Conservation (phyloP, 53 echinoderm and acorn worm species). For the Actinopyga echinites region DNA sequence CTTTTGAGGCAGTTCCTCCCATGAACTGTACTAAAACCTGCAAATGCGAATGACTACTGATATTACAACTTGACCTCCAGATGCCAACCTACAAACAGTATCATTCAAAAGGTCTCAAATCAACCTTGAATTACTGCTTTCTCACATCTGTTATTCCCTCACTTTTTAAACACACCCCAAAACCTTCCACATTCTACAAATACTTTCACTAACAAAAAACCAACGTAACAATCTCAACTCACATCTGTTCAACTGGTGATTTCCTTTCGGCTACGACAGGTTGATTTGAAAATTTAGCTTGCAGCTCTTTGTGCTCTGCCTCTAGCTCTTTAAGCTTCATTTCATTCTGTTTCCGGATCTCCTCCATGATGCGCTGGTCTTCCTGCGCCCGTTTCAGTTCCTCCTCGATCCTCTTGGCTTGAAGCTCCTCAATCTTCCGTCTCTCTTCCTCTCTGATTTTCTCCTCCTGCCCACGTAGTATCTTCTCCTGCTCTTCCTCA, state of each 20-base stretch:
- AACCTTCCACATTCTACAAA: too few relatives aligned
- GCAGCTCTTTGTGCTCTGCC: constrained; percentile 41
- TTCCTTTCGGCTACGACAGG: constrained; percentile 13
- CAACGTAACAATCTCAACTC: not conserved
- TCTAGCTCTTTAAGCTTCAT: constrained; percentile 61
- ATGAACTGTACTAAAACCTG: too few relatives aligned
- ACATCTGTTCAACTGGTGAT: constrained; percentile 20
- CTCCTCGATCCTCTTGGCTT: constrained; percentile 69
- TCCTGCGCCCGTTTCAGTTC: constrained; percentile 62
- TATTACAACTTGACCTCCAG: too few relatives aligned
- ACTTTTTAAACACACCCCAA: too few relatives aligned
- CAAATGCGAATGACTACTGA: too few relatives aligned
- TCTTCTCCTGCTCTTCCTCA: constrained; percentile 84
- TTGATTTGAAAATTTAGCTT: constrained; percentile 18
- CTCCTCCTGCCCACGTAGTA: constrained; percentile 66
- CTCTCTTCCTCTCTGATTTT: constrained; percentile 74
- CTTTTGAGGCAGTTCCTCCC: too few relatives aligned
- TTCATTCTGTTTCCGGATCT: constrained; percentile 60
- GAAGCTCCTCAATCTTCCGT: constrained; percentile 64
- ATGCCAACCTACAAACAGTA: too few relatives aligned
- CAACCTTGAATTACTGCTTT: too few relatives aligned
- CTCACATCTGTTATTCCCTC: too few relatives aligned
- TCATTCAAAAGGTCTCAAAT: too few relatives aligned
- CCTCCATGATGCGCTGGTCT: constrained; percentile 54
- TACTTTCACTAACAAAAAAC: too few relatives aligned